These are phyloP conservation scores for Oscheius sp. DNA, from an alignment of 2,888 invertebrate genomes.

Conservation along the genomic window DNA sequence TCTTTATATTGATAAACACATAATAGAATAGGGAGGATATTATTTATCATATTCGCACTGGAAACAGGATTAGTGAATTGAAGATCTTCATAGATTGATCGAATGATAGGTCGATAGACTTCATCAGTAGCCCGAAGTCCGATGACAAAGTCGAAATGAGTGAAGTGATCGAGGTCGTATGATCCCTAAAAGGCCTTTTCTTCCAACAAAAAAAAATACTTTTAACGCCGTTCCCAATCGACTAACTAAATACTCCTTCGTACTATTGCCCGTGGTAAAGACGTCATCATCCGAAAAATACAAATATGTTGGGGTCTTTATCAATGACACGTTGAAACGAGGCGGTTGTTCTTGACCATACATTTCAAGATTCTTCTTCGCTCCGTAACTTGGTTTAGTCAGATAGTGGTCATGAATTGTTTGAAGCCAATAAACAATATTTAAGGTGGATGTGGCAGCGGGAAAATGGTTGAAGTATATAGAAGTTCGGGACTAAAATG, in stretches of 20 bases:
- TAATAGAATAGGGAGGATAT: no score
- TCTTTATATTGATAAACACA: no score
- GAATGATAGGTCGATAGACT: conserved; percentile 39
- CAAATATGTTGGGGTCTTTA: conserved; percentile 35
- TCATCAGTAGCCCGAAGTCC: conserved; percentile 41
- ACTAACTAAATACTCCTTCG: background rate
- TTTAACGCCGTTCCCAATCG: background rate
- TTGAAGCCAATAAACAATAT: conserved; percentile 41
- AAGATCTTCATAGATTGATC: conserved; percentile 37
- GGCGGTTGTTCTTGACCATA: conserved; percentile 21
- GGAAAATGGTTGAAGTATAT: conserved; percentile 26
- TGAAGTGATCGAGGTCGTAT: conserved; percentile 37
- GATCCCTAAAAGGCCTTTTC: background rate
- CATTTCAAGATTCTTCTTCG: background rate
- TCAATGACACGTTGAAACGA: conserved; percentile 32
- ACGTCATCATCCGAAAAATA: conserved; percentile 31
- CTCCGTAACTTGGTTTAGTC: conserved; percentile 32
- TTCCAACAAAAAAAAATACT: background rate
- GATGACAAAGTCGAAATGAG: conserved; percentile 38
- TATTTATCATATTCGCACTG: no score
- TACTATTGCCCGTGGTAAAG: background rate
- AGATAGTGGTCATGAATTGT: conserved; percentile 39
- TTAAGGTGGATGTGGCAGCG: conserved; percentile 33
- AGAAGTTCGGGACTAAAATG: conserved; percentile 1
- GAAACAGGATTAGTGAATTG: background rate